Conservation (phyloP, 1,140 invertebrate species). For the Pseudomyrmex dendroicus region DNA sequence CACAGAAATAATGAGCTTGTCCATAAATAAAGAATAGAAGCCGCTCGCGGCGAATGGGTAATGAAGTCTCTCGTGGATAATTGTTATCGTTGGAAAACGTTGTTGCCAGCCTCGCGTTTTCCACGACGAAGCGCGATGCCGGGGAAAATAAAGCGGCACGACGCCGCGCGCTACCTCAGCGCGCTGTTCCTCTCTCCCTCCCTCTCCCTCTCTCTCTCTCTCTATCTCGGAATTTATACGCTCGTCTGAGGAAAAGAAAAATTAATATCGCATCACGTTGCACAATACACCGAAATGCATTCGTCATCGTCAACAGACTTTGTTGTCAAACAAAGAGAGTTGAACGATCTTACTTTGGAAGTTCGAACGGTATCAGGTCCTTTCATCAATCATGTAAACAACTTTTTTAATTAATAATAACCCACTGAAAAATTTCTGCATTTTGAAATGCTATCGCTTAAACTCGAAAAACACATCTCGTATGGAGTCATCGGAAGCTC, state of each 20-base stretch:
- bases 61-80: constrained; percentile 84
- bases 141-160: constrained; percentile 63
- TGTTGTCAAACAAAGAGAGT: not conserved
- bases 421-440: no score
- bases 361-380: not conserved
- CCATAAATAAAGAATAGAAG: constrained; percentile 84
- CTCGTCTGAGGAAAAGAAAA: constrained; percentile 33
- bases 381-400: not conserved
- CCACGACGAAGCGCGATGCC: constrained; percentile 61
- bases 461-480: no score
- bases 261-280: constrained; percentile 39
- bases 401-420: no score
- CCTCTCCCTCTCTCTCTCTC: not conserved
- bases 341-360: not conserved
- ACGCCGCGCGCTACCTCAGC: constrained; percentile 40
- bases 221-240: constrained; percentile 41
- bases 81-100: constrained; percentile 81
- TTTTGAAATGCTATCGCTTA: no score
- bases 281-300: constrained; percentile 10
- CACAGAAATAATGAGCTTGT: constrained; percentile 85
- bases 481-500: not conserved
- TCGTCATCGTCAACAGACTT: not conserved
- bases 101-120: constrained; percentile 73
- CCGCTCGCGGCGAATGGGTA: constrained; percentile 81
- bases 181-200: not conserved